A percentile compares a stretch with the other conserved stretches of the same genome.
phyloP scores from a whole-genome alignment of 2,113 vertebrate species.

The Osmerus mordax region DNA sequence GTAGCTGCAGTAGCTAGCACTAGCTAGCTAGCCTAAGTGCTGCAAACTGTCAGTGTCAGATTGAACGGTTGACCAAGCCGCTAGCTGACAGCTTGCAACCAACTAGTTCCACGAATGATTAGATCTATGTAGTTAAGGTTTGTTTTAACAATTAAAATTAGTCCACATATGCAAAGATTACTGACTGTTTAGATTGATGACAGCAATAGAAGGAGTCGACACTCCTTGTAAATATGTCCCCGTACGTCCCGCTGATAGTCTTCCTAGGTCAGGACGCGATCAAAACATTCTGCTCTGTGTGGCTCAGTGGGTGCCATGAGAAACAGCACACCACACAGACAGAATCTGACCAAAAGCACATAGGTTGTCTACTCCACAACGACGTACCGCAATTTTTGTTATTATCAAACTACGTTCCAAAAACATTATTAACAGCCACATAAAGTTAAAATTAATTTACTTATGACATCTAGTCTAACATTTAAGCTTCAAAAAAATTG shows the following conservation, averaged over 20 bases:
- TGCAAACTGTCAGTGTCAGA: no score
- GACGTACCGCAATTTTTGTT: no score
- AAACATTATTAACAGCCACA: no score
- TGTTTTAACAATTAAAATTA: no score
- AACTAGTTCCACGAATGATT: background rate
- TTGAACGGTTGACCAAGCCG: background rate
- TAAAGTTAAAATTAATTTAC: no score
- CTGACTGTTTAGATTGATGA: background rate
- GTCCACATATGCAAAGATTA: background rate
- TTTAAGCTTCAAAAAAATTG: no score
- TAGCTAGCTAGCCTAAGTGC: background rate
- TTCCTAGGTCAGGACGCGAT: background rate
- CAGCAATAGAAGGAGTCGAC: background rate
- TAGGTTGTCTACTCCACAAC: no score
- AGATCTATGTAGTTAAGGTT: no score
- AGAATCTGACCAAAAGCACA: background rate
- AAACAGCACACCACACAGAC: background rate
- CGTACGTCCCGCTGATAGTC: background rate
- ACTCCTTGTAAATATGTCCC: background rate
- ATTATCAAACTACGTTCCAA: no score
- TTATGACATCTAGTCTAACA: no score
- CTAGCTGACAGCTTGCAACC: background rate
- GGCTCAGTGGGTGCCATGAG: background rate
- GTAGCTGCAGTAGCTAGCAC: background rate
- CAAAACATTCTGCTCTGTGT: background rate